Percentiles rank a stretch among this genome's conserved stretches.
Conservation (phyloP, 2,797 vertebrate species). For the Mallotus villosus region DNA sequence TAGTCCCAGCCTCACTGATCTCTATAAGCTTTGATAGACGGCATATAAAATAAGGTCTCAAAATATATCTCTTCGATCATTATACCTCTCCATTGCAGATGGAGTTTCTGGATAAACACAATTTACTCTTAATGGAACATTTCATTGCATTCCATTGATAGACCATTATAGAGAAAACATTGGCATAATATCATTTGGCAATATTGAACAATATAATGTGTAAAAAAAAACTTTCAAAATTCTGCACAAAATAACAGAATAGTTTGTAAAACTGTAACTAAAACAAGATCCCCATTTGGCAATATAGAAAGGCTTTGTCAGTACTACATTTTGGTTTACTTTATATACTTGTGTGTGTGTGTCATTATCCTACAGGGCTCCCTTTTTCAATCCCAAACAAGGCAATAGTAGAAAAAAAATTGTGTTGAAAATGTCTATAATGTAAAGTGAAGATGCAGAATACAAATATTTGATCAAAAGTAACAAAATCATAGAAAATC, state of each 20-base stretch:
- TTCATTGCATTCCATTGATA: conserved; percentile 28
- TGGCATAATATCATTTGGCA: conserved; percentile 73
- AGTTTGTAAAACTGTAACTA: conserved; percentile 62
- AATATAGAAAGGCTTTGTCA: conserved; percentile 69
- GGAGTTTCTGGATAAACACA: conserved; percentile 29
- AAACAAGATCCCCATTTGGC: conserved; percentile 69
- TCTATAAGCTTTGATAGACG: conserved; percentile 20
- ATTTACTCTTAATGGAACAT: conserved; percentile 37
- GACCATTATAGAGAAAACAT: conserved; percentile 35
- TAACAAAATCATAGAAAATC: conserved; percentile 30
- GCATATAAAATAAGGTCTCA: conserved; percentile 20
- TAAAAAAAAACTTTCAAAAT: conserved; percentile 37
- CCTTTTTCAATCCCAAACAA: conserved; percentile 71
- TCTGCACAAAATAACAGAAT: conserved; percentile 39
- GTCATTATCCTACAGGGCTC: conserved; percentile 44
- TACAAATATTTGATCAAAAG: conserved; percentile 45
- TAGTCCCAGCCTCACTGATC: conserved; percentile 18
- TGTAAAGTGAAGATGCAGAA: conserved; percentile 40
- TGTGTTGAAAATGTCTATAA: conserved; percentile 48
- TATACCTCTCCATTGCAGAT: conserved; percentile 27
- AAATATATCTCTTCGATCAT: conserved; percentile 26
- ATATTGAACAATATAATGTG: conserved; percentile 44
- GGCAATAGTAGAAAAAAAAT: conserved; percentile 52
- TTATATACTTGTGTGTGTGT: conserved; percentile 5
- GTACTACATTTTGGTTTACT: conserved; percentile 63